Evolutionary conservation across 2,113 vertebrate species (phyloP).

Genomic region (Lanius ludovicianus): DNA sequence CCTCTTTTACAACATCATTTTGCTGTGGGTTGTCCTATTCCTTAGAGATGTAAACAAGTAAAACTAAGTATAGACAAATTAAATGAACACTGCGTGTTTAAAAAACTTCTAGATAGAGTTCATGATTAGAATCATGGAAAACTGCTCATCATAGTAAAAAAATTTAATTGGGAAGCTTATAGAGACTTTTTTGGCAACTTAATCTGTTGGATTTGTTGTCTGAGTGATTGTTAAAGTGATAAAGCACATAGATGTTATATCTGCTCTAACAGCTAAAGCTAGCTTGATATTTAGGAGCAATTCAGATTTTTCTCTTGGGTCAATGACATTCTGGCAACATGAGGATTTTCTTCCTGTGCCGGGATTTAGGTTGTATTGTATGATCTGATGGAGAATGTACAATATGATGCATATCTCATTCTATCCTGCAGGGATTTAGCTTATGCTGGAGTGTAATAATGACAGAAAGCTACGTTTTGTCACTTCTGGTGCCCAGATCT

Average conservation of each 20-base stretch:
- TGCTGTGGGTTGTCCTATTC: neutral
- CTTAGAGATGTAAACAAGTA: neutral
- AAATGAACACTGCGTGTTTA: neutral
- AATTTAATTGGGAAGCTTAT: neutral
- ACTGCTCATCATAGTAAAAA: neutral
- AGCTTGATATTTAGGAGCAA: neutral
- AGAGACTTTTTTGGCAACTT: neutral
- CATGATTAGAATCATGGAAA: neutral
- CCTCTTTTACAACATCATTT: neutral
- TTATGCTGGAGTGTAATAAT: neutral
- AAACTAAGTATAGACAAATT: neutral
- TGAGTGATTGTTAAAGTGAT: neutral
- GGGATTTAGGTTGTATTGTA: neutral
- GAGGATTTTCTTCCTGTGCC: neutral
- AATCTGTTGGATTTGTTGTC: neutral
- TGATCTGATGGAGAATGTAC: neutral
- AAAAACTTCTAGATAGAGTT: neutral
- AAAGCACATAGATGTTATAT: neutral
- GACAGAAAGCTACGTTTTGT: conserved; percentile 31
- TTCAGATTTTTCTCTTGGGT: neutral
- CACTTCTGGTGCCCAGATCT: conserved; percentile 40
- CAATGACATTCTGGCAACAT: neutral
- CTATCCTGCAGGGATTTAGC: conserved; percentile 16
- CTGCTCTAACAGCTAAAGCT: neutral
- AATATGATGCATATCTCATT: neutral